These are phyloP conservation scores for Nerophis ophidion DNA, from an alignment of 2,113 vertebrate species.

Conservation along the genomic window DNA sequence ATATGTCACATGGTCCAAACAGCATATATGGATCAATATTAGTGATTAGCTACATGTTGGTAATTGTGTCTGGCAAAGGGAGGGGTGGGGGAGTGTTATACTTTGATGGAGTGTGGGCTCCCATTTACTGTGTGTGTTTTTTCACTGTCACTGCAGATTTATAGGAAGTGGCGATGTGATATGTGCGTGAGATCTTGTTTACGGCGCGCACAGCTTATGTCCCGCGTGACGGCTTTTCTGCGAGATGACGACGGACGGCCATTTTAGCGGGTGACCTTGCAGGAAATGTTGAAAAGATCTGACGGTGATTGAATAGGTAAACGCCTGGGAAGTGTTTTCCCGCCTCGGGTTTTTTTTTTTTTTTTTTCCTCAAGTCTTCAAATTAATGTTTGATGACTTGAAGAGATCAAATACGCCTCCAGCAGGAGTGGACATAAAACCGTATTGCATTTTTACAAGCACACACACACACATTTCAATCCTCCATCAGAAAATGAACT, in stretches of 20 bases:
- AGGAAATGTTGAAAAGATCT: conserved; percentile 27
- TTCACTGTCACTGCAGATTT: conserved; percentile 47
- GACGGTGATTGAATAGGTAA: conserved; percentile 27
- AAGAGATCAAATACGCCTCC: conserved; percentile 17
- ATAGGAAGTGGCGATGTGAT: conserved; percentile 39
- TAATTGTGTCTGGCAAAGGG: not conserved
- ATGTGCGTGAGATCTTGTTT: conserved; percentile 34
- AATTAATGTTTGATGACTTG: conserved; percentile 40
- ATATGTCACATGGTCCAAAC: too few species aligned
- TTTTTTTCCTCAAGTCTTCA: conserved; percentile 5
- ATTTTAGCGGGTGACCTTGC: conserved; percentile 50
- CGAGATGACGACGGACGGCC: conserved; percentile 25
- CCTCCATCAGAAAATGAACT: conserved; percentile 22
- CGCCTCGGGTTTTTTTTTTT: conserved; percentile 3
- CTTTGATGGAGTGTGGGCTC: conserved; percentile 10
- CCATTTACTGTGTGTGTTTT: conserved; percentile 52
- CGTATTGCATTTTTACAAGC: conserved; percentile 12
- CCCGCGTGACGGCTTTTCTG: conserved; percentile 12
- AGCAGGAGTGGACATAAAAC: conserved; percentile 26
- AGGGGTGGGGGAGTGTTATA: not conserved
- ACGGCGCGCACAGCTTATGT: conserved; percentile 36
- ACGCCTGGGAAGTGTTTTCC: conserved; percentile 30
- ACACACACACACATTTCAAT: conserved; percentile 12
- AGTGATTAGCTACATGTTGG: not conserved
- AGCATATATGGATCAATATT: not conserved